Conservation (phyloP, 1,140 invertebrate genomes). For the Trachelipus rathkii region DNA sequence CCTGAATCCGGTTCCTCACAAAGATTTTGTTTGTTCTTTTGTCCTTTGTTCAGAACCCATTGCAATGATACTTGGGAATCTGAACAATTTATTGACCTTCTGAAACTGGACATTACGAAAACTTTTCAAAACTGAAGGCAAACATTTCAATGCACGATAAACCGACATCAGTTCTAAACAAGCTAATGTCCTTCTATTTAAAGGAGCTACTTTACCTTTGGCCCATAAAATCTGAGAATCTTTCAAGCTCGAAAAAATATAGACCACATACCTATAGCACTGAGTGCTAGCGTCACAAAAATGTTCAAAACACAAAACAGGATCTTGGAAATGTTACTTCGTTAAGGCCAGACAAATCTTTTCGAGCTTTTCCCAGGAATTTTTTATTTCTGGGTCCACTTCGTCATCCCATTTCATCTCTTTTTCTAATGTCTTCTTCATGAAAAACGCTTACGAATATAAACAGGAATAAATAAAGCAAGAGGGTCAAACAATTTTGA, state of each 20-base stretch:
- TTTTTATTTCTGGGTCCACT: background rate
- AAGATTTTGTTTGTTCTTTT: constrained; percentile 16
- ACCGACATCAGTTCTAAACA: background rate
- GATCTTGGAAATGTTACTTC: background rate
- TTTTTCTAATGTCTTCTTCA: background rate
- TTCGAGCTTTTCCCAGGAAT: background rate
- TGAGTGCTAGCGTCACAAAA: background rate
- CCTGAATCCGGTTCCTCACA: background rate
- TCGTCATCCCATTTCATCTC: background rate
- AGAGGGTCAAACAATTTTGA: constrained; percentile 10
- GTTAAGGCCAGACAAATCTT: background rate
- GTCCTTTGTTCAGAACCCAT: background rate
- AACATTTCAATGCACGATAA: background rate
- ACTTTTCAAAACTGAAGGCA: background rate
- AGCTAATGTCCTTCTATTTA: background rate
- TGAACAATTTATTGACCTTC: background rate
- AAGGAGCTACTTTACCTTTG: background rate
- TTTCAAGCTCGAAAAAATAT: background rate
- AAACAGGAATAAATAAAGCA: background rate
- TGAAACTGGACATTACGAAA: background rate
- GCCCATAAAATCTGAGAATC: background rate
- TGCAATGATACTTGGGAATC: background rate
- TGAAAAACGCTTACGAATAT: background rate
- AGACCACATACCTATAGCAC: constrained; percentile 2
- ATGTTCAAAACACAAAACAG: background rate